Base-by-base conservation (phyloP, 2,888 invertebrate species). In the Drosophila hamatofila region DNA sequence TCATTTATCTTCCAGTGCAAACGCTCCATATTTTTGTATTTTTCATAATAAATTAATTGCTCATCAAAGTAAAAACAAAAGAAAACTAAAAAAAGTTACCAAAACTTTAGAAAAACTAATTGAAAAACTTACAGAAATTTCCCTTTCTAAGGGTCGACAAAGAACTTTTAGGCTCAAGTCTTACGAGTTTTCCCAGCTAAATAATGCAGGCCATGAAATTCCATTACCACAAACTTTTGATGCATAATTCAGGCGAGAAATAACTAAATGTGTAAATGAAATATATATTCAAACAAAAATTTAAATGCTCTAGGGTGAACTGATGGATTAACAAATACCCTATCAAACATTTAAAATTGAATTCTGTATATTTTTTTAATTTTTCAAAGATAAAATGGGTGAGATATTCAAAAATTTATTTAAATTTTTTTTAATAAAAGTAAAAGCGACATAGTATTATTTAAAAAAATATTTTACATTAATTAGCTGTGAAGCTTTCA, bases 121-220 rank as follows among this genome's bases (percentile, higher is more conserved):
- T 67, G 18, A 27, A 41, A 57, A 67, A 41, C 27, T 35, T 41
- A 27, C 46, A 21, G 21, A 56, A 21, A 35, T 46, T 33, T 39
- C 33, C 49, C 48, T 12, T 49, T 41, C 33, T 27, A 44, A 25
- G 41, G 30, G 21, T 30, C 35, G 39, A 27, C 25, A 4, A 25
- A 39, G 42, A 68, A 68, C 51, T 68, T 58, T 18, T 18, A 30
- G 4, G 37, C 1, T 0, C 39, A 41, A 64, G 37, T 27, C 41
- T 51, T 51, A 58, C 39, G n/a, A 37, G 41, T 62, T 75, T 57
- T 25, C 33, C 58, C 58, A 44, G 51, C 25, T 77, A n/a, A 75
- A 70, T 71, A 69, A 80, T 75, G 60, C 9, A 65, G 14, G 39
- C 25, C 9, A 35, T 37, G 37, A 46, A 23, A 18, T 25, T 49